Evolutionary conservation across 2,113 vertebrate species (phyloP), one percentile per base, ranked within the genome.

Genomic region (Prionailurus bengalensis): DNA sequence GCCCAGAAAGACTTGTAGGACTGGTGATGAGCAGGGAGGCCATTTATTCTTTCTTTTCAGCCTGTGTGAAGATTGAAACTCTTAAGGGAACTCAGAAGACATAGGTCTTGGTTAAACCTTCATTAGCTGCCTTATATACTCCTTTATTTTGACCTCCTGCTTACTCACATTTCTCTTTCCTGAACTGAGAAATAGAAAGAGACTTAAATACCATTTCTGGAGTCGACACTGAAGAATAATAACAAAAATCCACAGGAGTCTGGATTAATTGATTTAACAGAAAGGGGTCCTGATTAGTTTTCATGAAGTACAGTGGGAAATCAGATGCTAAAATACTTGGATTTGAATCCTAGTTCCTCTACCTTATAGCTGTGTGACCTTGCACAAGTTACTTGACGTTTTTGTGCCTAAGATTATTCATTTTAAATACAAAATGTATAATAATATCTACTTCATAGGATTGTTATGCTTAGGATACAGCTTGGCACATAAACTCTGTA

Each of bases 161-260:
- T 78, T 76, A 29, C 12, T 91, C 31, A 66, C 25, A 83, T 63
- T 42, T 29, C 33, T 82, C 8, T 78, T 91, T 91, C 11, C 23
- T 84, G 39, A 95, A 84, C 17, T 78, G 36, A 91, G 70, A 90
- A 95, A 90, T 55, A 84, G 70, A 68, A 74, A 89, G 70, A 84
- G 17, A 48, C 36, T 68, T 91, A 95, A 91, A 70, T 48, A 25
- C 36, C 51, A 27, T 36, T 90, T 48, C 39, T 91, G 48, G 31
- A 91, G 39, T 79, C 58, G 51, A 66, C 71, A 39, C 13, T 91
- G 36, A 95, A 53, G 25, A 79, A 61, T 68, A 61, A 36, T 33
- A 61, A 33, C 39, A 85, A 82, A 95, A 83, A 45, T 45, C 23
- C 51, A 51, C 70, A 36, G 11, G 16, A 61, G 51, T 85, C 39